These are phyloP conservation scores for Stegastes partitus DNA, from an alignment of 2,113 vertebrate species.

Conservation along the genomic window DNA sequence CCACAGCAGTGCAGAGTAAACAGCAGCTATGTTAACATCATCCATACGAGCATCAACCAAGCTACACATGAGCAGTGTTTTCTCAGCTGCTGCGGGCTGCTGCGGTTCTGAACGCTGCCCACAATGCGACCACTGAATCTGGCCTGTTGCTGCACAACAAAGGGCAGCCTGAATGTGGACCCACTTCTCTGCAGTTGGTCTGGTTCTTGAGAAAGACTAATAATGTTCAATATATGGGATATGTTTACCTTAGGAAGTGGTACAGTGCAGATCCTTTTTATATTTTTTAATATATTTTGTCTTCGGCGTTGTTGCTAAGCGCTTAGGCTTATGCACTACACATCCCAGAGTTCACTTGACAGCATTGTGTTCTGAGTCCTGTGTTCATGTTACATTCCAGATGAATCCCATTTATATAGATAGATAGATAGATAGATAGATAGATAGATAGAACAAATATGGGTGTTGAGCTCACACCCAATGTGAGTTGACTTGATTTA, in stretches of 20 bases:
- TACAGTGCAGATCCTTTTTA: background rate
- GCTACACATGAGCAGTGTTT: conserved; percentile 71
- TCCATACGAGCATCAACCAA: conserved; percentile 56
- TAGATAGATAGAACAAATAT: no score
- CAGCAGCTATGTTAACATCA: conserved; percentile 76
- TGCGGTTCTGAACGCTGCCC: conserved; percentile 44
- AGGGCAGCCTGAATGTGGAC: conserved; percentile 37
- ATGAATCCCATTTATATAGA: background rate
- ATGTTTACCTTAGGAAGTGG: background rate
- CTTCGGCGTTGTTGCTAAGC: background rate
- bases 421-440: no score
- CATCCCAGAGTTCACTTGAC: background rate
- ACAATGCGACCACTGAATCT: conserved; percentile 49
- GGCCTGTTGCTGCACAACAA: conserved; percentile 58
- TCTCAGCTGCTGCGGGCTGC: conserved; percentile 75
- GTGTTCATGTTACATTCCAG: background rate
- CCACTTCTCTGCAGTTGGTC: background rate
- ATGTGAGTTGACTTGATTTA: no score
- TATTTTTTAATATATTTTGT: background rate
- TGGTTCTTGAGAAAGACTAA: background rate
- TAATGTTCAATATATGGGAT: background rate
- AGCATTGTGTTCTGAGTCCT: background rate
- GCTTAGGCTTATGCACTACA: background rate
- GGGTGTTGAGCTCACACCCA: no score
- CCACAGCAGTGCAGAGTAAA: conserved; percentile 70